Evolutionary conservation across 2,888 invertebrate genomes (phyloP).

Genomic region (Drosophila flavopinicola): DNA sequence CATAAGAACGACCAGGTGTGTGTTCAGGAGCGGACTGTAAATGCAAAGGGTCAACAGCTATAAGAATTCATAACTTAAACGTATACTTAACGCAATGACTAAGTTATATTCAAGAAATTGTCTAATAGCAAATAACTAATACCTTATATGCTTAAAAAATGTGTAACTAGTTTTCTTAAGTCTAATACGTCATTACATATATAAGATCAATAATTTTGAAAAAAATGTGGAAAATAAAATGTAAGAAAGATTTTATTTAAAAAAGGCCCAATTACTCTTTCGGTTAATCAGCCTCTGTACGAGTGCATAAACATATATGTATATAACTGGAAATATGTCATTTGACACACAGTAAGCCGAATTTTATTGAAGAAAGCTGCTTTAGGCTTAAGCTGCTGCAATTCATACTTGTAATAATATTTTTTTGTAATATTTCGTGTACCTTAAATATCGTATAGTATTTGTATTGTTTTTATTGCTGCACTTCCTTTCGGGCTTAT

Average conservation of each 20-base stretch:
- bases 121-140: too few species aligned
- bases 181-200: too few species aligned
- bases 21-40: constrained; percentile 13
- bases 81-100: not conserved
- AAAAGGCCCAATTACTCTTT: not conserved
- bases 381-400: not conserved
- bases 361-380: constrained; percentile 2
- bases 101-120: not conserved
- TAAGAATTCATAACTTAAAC: not conserved
- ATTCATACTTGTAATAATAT: not conserved
- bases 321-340: not conserved
- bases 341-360: constrained; percentile 4
- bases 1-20: not conserved
- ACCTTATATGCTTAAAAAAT: too few species aligned
- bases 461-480: not conserved
- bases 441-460: too few species aligned
- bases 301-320: too few species aligned
- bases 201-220: too few species aligned
- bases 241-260: not conserved
- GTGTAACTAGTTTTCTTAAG: too few species aligned
- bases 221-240: too few species aligned
- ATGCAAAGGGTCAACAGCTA: not conserved
- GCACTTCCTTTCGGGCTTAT: constrained; percentile 5
- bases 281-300: not conserved
- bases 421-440: too few species aligned